Evolutionary conservation across 1,140 invertebrate genomes (phyloP), one percentile per base, ranked within the genome.

Genomic region (Brachionus asplanchnoidis): DNA sequence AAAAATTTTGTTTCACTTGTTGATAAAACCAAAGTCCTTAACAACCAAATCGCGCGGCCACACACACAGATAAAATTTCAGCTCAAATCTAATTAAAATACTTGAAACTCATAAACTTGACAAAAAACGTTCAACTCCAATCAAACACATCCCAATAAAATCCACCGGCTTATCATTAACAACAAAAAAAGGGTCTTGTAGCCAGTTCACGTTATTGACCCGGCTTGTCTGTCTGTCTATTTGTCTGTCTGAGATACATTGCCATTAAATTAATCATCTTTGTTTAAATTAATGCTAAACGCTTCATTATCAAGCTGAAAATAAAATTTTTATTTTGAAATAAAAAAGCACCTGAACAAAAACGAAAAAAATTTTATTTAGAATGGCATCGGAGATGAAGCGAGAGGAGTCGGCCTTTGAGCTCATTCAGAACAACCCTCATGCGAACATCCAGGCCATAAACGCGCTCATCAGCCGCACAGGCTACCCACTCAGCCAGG

Each of bases 401-500:
- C 68, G 3, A 8, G 17, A 17, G 7, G 68, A 73, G 42, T 0
- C n/a, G 12, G 36, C 20, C 5, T 20, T 80, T 8, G 2, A 80
- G 14, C 26, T 60, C 8, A 73, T 73, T 23, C 4, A 53, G 40
- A 56, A 36, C 50, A 28, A 80, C 28, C n/a, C 28, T 28, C 44
- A 80, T 8, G 87, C 89, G 7, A 89, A 89, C 85, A 90, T 89
- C 86, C 86, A 84, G 85, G 88, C 87, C 42, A 86, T 91, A 20
- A 70, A 90, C 32, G 84, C 86, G 28, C 86, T 92, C 60, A 89
- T 91, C 86, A 88, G 90, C 60, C 87, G 87, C 75, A 91, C 91
- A 11, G 90, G 90, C 2, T 92, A 91, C 87, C 86, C 86, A 17
- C 90, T 93, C 46, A 88, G 92, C 5, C 93, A 94, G 88, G 92